These are phyloP conservation scores for Heteromormyrus szaboi DNA, from an alignment of 2,797 vertebrate genomes.

Conservation along the genomic window DNA sequence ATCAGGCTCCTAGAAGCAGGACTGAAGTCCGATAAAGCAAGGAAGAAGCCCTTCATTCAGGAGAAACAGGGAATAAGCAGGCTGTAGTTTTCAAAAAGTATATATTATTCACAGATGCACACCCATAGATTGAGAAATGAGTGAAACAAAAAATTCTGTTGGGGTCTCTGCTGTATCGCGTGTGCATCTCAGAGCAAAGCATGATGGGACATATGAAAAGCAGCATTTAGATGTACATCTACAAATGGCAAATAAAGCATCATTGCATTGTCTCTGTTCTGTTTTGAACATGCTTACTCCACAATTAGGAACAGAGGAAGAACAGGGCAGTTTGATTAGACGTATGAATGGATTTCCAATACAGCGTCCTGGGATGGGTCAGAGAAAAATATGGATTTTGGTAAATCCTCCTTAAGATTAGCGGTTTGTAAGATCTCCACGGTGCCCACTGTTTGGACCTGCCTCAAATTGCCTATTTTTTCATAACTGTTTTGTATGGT, in stretches of 20 bases:
- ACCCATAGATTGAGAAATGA: neutral
- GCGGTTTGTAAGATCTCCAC: neutral
- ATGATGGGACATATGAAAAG: neutral
- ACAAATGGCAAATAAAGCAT: neutral
- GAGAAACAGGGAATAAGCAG: neutral
- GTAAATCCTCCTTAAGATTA: neutral
- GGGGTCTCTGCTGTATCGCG: neutral
- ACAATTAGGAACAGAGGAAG: neutral
- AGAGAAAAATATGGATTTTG: constrained; percentile 1
- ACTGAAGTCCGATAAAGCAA: neutral
- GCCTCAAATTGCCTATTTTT: neutral
- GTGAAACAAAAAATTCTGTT: neutral
- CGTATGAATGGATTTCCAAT: neutral
- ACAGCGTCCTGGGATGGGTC: neutral
- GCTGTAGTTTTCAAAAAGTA: neutral
- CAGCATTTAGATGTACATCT: neutral
- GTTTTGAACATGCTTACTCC: neutral
- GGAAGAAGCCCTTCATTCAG: neutral
- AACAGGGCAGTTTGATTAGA: neutral
- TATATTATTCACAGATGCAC: neutral
- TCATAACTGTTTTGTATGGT: neutral
- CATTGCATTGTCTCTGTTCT: neutral
- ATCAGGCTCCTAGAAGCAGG: neutral
- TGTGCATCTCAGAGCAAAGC: neutral
- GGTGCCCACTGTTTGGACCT: neutral